Evolutionary conservation across 2,888 invertebrate species (phyloP), one percentile per base, ranked within the genome.

Genomic region (Hemicrepidius hirtus): DNA sequence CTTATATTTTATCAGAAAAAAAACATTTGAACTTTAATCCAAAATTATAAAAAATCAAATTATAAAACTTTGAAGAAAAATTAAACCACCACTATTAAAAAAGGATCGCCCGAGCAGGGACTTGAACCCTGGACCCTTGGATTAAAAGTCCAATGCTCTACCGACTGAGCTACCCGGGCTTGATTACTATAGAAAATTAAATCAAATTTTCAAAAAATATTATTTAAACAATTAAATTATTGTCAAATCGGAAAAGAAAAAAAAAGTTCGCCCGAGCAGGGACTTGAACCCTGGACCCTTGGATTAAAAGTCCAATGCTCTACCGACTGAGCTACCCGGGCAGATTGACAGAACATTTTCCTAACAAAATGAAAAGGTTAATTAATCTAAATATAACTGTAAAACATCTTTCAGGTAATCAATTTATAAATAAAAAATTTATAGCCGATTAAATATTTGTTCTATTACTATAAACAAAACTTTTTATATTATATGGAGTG

Each of bases 261-360:
- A 87, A 85, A 82, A 71, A 20, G 59, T 35, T 74, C 91, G 90
- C 90, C 90, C 90, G 90, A 90, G 90, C 91, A 91, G 91, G 91
- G 91, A 91, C 91, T 92, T 91, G 91, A 92, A 92, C 91, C 91
- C 91, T 91, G 91, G 91, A 92, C 91, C 91, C 91, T 91, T 91
- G 91, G 91, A 91, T 92, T 92, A 92, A 92, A 91, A 91, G 91
- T 91, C 91, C 91, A 91, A 91, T 90, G 91, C 91, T 91, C 91
- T 91, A 91, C 91, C 91, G 90, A 91, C 91, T 91, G 91, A 91
- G 91, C 91, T 91, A 91, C 90, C 91, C 91, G 91, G 91, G 91
- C 91, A 49, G 5, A 4, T 9, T 32, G n/a, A 55, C 24, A 55
- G 2, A 55, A 32, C 20, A 1, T 13, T 21, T 5, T 24, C 2